Evolutionary conservation across 2,797 vertebrate genomes (phyloP).

Genomic region (Apodemus agrarius): DNA sequence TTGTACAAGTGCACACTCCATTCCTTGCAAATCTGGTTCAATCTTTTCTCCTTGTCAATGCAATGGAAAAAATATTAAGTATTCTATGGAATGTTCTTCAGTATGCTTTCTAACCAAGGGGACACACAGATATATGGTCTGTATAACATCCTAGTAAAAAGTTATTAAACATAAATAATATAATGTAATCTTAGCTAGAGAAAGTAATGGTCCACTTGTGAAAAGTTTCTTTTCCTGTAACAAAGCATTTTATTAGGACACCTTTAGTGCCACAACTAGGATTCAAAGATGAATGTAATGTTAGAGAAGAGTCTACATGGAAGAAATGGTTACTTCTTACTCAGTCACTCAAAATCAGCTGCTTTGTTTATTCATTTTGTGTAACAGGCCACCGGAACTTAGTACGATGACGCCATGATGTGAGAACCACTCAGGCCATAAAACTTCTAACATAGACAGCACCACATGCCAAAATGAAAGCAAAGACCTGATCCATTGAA

Average conservation of each 20-base stretch:
- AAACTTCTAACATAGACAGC: background rate
- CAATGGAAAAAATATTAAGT: background rate
- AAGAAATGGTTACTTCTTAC: background rate
- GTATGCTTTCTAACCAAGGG: background rate
- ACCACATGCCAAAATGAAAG: background rate
- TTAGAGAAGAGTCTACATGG: background rate
- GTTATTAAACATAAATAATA: background rate
- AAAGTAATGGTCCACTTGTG: background rate
- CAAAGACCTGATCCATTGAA: background rate
- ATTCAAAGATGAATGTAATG: background rate
- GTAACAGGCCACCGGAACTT: background rate
- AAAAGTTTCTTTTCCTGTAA: background rate
- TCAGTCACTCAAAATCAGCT: background rate
- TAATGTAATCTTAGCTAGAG: background rate
- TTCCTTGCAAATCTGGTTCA: background rate
- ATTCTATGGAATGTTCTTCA: background rate
- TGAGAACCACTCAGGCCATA: background rate
- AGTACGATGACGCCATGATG: background rate
- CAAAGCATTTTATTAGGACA: background rate
- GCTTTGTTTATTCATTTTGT: background rate
- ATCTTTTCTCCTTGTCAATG: background rate
- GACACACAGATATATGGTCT: background rate
- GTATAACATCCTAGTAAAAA: background rate
- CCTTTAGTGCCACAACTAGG: background rate
- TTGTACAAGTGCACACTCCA: background rate